phyloP scores from a whole-genome alignment of 2,797 vertebrate species.

The Parauchenoglanis ngamensis region DNA sequence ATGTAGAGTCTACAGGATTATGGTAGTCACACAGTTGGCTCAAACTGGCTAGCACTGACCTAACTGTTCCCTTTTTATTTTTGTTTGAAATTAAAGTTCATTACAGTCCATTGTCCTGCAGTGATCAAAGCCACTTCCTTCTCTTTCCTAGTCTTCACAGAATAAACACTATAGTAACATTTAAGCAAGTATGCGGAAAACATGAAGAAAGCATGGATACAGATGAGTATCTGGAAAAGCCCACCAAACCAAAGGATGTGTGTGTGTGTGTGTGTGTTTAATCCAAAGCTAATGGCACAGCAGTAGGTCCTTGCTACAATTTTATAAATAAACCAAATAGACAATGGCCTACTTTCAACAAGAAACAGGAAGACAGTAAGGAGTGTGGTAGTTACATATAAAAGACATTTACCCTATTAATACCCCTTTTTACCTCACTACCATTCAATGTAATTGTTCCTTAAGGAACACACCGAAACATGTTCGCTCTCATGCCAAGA shows the following conservation, averaged over 20 bases:
- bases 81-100: background rate
- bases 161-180: background rate
- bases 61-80: background rate
- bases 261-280: background rate
- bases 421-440: background rate
- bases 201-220: slow-evolving; percentile 11
- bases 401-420: slow-evolving; percentile 5
- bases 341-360: slow-evolving; percentile 19
- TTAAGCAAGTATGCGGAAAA: background rate
- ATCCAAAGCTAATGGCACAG: slow-evolving; percentile 28
- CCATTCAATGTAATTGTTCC: background rate
- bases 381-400: background rate
- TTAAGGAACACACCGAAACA: background rate
- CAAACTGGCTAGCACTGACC: background rate
- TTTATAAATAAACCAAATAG: slow-evolving; percentile 29
- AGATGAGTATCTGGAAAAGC: slow-evolving; percentile 2
- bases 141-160: background rate
- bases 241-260: background rate
- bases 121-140: background rate
- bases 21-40: background rate
- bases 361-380: slow-evolving; percentile 1
- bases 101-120: slow-evolving; percentile 34
- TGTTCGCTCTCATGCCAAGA: background rate
- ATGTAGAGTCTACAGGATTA: background rate
- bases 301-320: slow-evolving; percentile 10